Conservation (phyloP, 92 coral and sea anemone species). For the Umimayanthus kanabou region DNA sequence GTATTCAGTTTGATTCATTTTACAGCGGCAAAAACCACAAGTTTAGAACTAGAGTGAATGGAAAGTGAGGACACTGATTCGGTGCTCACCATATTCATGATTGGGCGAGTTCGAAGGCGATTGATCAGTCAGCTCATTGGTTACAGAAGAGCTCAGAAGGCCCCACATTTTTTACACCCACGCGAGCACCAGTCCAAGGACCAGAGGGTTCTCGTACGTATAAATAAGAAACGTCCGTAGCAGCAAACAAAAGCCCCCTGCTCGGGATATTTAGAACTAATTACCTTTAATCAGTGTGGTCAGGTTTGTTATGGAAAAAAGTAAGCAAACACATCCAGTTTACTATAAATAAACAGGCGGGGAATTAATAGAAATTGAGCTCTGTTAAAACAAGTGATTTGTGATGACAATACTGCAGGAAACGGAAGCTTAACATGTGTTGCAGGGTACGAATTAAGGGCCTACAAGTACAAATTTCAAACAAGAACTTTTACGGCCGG, state of each 20-base stretch:
- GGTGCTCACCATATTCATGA: not conserved
- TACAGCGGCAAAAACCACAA: not conserved
- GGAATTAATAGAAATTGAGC: not conserved
- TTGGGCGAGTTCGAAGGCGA: not conserved
- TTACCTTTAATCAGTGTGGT: not conserved
- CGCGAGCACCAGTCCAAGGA: not conserved
- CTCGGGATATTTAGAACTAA: not conserved
- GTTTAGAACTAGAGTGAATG: not conserved
- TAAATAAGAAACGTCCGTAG: not conserved
- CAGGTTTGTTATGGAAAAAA: not conserved
- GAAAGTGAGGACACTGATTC: not conserved
- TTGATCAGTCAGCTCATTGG: no score
- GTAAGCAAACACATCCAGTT: not conserved
- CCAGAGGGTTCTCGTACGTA: not conserved
- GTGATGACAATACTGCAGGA: not conserved
- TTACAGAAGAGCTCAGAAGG: no score
- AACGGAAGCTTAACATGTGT: not conserved
- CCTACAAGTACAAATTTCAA: no score
- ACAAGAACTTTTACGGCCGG: no score
- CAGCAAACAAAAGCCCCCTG: not conserved
- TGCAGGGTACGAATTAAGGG: no score
- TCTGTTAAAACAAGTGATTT: not conserved
- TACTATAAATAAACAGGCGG: conserved; percentile 1
- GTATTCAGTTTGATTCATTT: no score
- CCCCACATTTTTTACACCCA: not conserved